Base-by-base conservation (phyloP, 2,888 invertebrate species). In the Eumerus sabulonum region DNA sequence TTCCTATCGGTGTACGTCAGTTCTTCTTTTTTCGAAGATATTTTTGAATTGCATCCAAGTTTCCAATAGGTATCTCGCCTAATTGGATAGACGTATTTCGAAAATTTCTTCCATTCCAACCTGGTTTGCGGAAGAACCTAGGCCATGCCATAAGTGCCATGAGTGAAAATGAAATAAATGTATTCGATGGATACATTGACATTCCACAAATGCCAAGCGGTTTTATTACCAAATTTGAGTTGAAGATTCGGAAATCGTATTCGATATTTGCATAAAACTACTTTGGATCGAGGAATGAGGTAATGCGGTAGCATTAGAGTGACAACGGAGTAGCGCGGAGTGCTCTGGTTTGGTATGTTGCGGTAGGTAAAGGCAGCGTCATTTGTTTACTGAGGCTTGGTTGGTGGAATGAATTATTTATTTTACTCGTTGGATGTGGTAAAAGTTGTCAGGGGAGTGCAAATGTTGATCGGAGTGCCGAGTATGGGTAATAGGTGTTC, bases 221-320 rank as follows among this genome's bases (percentile, higher is more conserved):
- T 51, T 67, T 67, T 51, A 51, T 67, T 57, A 45, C 36, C 36
- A 45, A 67, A 67, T 50, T 67, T 50, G 50, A 67, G 36, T 14
- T 40, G 50, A 60, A 59, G 44, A 9, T 18, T 35, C 51, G 35
- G 9, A 68, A 57, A 68, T 38, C 59, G 57, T 19, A 68, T 14
- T 51, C 14, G 59, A 19, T 45, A 68, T 68, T 68, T 19, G 45
- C 68, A 68, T 68, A 59, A 53, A 51, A 14, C 11, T 11, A 11
- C 18, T 12, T 36, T 53, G 9, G 44, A 19, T 11, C 7, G n/a
- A n/a, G n/a, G 27, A 27, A 27, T 27, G 27, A 2, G 27, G 2
- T 2, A 7, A 7, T 27, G 27, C 3, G 27, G 27, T 2, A 27
- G 27, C 7, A 7, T 27, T 2, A 7, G 27, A 7, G 27, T 2